Evolutionary conservation across 1,140 invertebrate species (phyloP).

Genomic region (Sinonovacula constricta): DNA sequence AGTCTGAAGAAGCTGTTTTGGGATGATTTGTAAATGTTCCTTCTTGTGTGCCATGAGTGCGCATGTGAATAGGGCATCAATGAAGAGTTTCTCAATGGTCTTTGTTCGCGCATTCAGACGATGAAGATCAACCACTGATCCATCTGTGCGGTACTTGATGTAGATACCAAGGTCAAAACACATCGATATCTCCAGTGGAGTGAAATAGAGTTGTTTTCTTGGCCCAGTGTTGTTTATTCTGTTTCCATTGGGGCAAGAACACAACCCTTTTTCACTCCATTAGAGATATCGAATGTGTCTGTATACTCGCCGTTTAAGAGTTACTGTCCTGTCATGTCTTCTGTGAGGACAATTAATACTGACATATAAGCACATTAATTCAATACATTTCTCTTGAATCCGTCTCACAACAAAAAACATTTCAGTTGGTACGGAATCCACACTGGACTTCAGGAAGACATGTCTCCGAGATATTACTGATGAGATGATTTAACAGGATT

Average conservation of each 20-base stretch:
- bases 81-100: constrained; percentile 14
- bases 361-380: too few relatives aligned
- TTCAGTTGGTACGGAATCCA: too few relatives aligned
- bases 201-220: constrained; percentile 17
- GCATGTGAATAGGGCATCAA: too few relatives aligned
- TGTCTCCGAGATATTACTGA: too few relatives aligned
- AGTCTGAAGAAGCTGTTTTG: constrained; percentile 19
- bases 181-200: too few relatives aligned
- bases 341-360: too few relatives aligned
- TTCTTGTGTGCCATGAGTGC: constrained; percentile 37
- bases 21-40: neutral
- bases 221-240: constrained; percentile 25
- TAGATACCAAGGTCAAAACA: neutral
- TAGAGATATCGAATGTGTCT: constrained; percentile 15
- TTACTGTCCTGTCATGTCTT: constrained; percentile 14
- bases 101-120: constrained; percentile 9
- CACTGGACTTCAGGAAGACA: too few relatives aligned
- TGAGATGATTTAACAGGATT: too few relatives aligned
- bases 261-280: constrained; percentile 50
- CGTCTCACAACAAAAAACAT: too few relatives aligned
- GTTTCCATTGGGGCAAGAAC: too few relatives aligned
- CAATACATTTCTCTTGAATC: too few relatives aligned
- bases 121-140: constrained; percentile 19
- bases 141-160: constrained; percentile 4
- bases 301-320: constrained; percentile 4